These are phyloP conservation scores for Centrocercus urophasianus DNA, from an alignment of 2,113 vertebrate species.

Conservation along the genomic window DNA sequence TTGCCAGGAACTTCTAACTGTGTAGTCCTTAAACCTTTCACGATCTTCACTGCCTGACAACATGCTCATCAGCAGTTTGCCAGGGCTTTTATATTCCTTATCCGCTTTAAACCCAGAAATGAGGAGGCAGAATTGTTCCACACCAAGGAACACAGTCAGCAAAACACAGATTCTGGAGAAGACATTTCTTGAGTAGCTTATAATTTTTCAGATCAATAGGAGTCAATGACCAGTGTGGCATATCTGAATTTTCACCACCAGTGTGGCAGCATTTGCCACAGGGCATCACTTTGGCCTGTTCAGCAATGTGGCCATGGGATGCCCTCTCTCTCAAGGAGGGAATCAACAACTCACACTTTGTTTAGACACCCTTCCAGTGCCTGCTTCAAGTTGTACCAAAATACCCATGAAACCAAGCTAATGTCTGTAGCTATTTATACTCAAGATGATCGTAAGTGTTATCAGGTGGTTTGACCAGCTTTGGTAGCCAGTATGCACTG, in stretches of 20 bases:
- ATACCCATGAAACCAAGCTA: not conserved
- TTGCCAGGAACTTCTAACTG: not conserved
- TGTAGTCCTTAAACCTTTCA: not conserved
- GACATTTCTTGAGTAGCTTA: not conserved
- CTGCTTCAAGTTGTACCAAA: not conserved
- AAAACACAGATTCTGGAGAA: not conserved
- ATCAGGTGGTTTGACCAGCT: not conserved
- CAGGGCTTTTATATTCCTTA: not conserved
- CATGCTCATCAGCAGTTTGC: not conserved
- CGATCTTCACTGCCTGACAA: not conserved
- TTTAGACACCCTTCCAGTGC: not conserved
- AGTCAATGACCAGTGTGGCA: not conserved
- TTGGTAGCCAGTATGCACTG: not conserved
- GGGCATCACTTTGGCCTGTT: not conserved
- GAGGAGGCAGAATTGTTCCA: not conserved
- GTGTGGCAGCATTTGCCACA: not conserved
- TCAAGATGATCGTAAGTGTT: not conserved
- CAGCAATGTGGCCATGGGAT: not conserved
- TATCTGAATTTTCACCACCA: not conserved
- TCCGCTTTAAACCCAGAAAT: not conserved
- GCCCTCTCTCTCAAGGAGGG: not conserved
- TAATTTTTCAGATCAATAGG: not conserved
- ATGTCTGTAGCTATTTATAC: not conserved
- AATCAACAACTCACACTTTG: not conserved
- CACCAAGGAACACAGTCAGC: not conserved